Percentiles rank a stretch among this genome's conserved stretches.
Conservation (phyloP, 30 jellyfish, hydroid and myxozoan genomes). For the Aurelia sp. region DNA sequence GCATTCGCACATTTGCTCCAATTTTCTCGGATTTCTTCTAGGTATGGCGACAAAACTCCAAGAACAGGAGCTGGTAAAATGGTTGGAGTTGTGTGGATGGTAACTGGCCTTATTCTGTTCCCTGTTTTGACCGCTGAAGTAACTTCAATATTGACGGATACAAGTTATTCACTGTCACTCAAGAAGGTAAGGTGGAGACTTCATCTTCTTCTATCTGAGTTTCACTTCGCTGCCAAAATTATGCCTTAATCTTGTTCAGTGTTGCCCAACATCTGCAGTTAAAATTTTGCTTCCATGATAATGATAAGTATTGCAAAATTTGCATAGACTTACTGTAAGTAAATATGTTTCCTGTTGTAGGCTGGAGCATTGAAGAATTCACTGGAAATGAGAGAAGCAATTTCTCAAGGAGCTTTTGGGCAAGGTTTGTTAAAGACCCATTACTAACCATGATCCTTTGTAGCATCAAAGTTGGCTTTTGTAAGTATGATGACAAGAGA, state of each 20-base stretch:
- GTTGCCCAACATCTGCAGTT: too few relatives aligned
- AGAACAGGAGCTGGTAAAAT: conserved; percentile 74
- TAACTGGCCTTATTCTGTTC: conserved; percentile 69
- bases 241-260: too few relatives aligned
- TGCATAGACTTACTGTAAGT: too few relatives aligned
- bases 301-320: too few relatives aligned
- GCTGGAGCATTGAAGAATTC: conserved; percentile 67
- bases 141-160: conserved; percentile 50
- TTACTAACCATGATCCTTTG: too few relatives aligned
- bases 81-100: conserved; percentile 83
- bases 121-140: conserved; percentile 68
- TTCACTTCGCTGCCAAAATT: too few relatives aligned
- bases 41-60: conserved; percentile 96
- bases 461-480: too few relatives aligned
- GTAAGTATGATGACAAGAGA: too few relatives aligned
- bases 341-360: not conserved
- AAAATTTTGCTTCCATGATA: too few relatives aligned
- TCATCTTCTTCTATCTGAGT: too few relatives aligned
- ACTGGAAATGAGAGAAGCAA: conserved; percentile 38
- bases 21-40: not conserved
- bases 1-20: too few relatives aligned
- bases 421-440: conserved; percentile 11
- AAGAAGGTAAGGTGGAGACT: conserved; percentile 44
- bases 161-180: conserved; percentile 29
- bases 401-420: conserved; percentile 51